phyloP scores from a whole-genome alignment of 2,113 vertebrate species.

The Strigops habroptila region DNA sequence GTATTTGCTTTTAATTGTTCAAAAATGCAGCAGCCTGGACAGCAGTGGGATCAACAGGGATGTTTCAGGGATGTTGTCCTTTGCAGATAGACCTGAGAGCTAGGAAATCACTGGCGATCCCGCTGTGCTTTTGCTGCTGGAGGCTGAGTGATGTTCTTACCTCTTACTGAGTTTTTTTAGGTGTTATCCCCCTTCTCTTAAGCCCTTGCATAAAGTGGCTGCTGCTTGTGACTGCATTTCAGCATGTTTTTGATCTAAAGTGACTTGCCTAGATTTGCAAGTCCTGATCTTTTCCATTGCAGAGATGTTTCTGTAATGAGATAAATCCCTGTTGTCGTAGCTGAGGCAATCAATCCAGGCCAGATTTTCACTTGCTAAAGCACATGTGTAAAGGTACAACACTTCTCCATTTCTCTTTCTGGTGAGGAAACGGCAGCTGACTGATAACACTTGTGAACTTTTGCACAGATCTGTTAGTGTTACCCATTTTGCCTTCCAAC shows the following conservation, averaged over 20 bases:
- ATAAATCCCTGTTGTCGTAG: background rate
- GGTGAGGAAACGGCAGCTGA: background rate
- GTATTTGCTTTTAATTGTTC: background rate
- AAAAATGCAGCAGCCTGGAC: background rate
- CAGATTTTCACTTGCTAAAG: background rate
- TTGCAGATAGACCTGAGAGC: background rate
- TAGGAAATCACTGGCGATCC: background rate
- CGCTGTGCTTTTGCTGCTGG: background rate
- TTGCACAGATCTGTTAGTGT: slow-evolving; percentile 69
- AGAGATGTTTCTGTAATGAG: background rate
- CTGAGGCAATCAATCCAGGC: background rate
- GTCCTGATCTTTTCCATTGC: background rate
- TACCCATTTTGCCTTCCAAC: slow-evolving; percentile 46
- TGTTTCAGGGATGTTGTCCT: background rate
- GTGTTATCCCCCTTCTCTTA: background rate
- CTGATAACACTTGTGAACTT: slow-evolving; percentile 71
- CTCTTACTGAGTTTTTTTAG: background rate
- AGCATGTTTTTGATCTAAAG: background rate
- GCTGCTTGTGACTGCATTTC: background rate
- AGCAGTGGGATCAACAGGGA: background rate
- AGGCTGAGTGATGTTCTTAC: background rate
- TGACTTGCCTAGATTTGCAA: background rate
- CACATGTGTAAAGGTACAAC: background rate
- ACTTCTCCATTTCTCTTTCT: background rate
- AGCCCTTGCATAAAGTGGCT: background rate